Percentiles rank a stretch among this genome's conserved stretches.
phyloP scores from a whole-genome alignment of 2,113 vertebrate genomes.

The Turdus rufiventris region DNA sequence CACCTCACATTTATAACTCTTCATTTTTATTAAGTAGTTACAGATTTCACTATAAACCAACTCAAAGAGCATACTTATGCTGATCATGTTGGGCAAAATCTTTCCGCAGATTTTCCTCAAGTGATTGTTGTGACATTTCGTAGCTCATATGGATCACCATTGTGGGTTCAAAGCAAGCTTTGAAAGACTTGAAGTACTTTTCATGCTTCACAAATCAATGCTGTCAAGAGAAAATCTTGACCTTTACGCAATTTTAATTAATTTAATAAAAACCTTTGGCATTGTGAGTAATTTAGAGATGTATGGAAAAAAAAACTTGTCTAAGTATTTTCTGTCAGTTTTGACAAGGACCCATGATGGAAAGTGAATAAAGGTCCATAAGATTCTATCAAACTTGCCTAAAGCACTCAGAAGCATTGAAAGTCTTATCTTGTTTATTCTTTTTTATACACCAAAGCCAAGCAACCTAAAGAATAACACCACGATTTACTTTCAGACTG shows the following conservation, averaged over 20 bases:
- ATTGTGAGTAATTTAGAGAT: neutral
- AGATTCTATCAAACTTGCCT: neutral
- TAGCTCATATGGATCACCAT: neutral
- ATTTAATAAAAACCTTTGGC: conserved; percentile 30
- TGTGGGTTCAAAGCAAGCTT: neutral
- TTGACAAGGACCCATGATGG: neutral
- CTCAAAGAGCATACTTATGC: neutral
- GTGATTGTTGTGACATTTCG: conserved; percentile 8
- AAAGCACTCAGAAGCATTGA: neutral
- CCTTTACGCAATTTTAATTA: conserved; percentile 37
- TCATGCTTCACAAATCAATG: conserved; percentile 19
- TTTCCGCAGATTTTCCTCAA: neutral
- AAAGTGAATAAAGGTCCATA: neutral
- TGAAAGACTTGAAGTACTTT: conserved; percentile 10
- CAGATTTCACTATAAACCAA: neutral
- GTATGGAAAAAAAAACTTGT: neutral
- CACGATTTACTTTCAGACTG: neutral
- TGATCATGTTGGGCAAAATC: neutral
- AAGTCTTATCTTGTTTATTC: neutral
- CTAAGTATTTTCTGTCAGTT: neutral
- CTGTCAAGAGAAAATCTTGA: conserved; percentile 35
- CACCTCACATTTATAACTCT: neutral
- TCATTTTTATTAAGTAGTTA: neutral
- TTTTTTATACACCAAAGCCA: neutral
- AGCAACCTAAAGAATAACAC: neutral